Conservation (phyloP, 2,888 invertebrate species). For the Tillus elongatus region DNA sequence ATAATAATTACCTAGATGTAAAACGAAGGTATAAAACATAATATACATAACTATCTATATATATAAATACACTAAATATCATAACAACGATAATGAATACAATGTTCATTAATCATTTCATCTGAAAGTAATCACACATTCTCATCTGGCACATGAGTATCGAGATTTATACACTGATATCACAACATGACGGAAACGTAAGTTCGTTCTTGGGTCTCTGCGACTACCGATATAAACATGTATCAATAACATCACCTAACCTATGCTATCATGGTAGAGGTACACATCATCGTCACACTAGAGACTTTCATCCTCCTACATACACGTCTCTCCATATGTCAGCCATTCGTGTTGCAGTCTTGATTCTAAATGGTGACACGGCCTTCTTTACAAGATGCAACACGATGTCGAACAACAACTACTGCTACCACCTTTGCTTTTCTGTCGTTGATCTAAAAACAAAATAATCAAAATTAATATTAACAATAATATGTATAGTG, state of each 20-base stretch:
- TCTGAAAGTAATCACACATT: constrained; percentile 32
- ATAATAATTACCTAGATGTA: not conserved
- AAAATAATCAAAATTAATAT: constrained; percentile 25
- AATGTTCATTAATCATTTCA: constrained; percentile 22
- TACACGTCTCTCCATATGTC: too few species aligned
- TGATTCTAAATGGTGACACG: constrained; percentile 4
- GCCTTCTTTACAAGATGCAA: constrained; percentile 73
- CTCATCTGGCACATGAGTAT: constrained; percentile 42
- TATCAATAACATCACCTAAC: not conserved
- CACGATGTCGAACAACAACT: constrained; percentile 91
- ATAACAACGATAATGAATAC: constrained; percentile 30
- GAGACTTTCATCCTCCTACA: too few species aligned
- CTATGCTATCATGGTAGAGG: too few species aligned
- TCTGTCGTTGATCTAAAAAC: constrained; percentile 86
- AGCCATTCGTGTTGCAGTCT: not conserved
- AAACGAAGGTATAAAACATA: constrained; percentile 23
- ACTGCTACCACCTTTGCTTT: constrained; percentile 90
- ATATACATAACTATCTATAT: constrained; percentile 26
- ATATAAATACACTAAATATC: constrained; percentile 34
- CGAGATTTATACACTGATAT: constrained; percentile 41
- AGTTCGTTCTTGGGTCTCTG: constrained; percentile 24
- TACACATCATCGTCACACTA: too few species aligned
- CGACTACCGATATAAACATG: constrained; percentile 12
- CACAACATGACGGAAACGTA: constrained; percentile 43
- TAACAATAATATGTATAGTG: too few species aligned